Evolutionary conservation across 2,113 vertebrate species (phyloP).

Genomic region (Cnemophilus loriae): DNA sequence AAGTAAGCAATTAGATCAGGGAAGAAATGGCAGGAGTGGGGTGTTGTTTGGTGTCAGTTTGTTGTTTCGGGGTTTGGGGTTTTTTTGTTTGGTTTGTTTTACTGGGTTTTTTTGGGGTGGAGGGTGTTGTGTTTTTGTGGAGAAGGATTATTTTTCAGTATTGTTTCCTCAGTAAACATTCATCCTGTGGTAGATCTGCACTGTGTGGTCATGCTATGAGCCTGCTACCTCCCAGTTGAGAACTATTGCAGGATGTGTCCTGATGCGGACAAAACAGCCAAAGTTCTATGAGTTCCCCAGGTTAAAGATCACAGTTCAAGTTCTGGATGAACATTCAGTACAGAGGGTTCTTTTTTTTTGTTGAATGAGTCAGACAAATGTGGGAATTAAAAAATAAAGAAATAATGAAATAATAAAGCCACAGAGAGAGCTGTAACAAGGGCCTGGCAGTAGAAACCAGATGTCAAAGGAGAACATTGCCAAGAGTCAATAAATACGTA

Average conservation of each 20-base stretch:
- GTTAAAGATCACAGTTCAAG: not conserved
- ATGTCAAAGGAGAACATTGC: not conserved
- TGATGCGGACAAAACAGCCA: not conserved
- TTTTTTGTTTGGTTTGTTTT: not conserved
- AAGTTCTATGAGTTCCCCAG: not conserved
- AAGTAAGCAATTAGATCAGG: not conserved
- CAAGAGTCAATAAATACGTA: not conserved
- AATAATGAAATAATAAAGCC: not conserved
- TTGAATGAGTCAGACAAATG: not conserved
- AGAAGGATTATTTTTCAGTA: not conserved
- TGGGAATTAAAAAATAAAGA: not conserved
- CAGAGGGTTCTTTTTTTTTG: not conserved
- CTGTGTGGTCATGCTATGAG: not conserved
- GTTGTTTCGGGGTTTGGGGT: not conserved
- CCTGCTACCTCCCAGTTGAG: not conserved
- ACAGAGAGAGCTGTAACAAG: not conserved
- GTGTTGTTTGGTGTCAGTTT: not conserved
- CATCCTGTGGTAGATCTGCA: not conserved
- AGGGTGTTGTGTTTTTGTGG: too few relatives aligned
- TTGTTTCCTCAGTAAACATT: not conserved
- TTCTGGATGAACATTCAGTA: not conserved
- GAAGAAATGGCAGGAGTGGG: fast-evolving
- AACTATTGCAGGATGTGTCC: not conserved
- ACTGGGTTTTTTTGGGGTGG: fast-evolving
- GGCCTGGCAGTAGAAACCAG: not conserved